These are phyloP conservation scores for Lasiurus borealis DNA, from an alignment of 2,113 vertebrate species.

Conservation along the genomic window DNA sequence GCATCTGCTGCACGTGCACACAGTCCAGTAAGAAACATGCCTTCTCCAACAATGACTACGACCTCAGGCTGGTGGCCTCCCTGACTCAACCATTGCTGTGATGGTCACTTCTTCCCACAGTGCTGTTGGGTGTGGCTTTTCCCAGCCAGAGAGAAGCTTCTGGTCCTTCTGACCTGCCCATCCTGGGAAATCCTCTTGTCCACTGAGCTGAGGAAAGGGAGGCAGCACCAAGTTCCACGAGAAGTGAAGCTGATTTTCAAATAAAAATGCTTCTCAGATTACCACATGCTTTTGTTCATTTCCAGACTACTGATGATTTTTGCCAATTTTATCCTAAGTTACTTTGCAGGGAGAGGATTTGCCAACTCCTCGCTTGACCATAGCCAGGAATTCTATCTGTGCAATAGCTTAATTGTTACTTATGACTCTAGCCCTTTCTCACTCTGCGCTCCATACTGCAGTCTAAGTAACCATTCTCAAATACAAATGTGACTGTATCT, in stretches of 20 bases:
- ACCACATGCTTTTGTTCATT: background rate
- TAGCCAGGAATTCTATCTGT: background rate
- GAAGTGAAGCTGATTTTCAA: background rate
- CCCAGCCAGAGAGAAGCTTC: background rate
- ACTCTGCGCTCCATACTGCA: background rate
- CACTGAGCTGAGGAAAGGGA: rapidly evolving
- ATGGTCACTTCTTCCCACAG: background rate
- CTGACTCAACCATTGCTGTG: too few species aligned
- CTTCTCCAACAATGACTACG: background rate
- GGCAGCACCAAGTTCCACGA: background rate
- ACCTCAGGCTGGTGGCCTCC: background rate
- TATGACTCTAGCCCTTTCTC: conserved; percentile 7
- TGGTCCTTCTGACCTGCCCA: background rate
- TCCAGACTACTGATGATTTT: background rate
- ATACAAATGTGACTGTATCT: background rate
- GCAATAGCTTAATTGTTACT: background rate
- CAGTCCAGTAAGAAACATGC: background rate
- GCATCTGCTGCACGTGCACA: background rate
- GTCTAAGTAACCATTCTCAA: conserved; percentile 12
- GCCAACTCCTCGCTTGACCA: background rate
- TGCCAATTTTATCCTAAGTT: background rate
- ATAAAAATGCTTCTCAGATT: background rate
- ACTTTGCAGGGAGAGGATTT: background rate
- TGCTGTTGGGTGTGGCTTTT: background rate
- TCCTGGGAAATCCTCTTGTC: background rate